phyloP scores from a whole-genome alignment of 2,888 invertebrate species.

The Drosophila lacicola region DNA sequence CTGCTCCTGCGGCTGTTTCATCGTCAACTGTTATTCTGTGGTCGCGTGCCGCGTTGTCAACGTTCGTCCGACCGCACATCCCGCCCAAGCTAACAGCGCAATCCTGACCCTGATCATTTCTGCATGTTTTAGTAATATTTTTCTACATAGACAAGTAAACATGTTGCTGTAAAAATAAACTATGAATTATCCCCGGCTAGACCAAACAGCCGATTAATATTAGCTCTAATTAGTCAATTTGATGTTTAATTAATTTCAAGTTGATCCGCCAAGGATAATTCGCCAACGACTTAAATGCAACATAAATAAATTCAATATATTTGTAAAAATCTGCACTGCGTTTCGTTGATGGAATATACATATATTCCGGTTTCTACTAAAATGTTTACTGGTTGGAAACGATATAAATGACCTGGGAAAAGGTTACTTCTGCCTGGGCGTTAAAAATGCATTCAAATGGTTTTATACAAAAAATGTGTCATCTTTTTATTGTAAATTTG shows the following conservation, averaged over 20 bases:
- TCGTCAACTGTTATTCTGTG: slow-evolving; percentile 65
- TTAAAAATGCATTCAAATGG: slow-evolving; percentile 12
- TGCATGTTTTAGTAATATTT: slow-evolving; percentile 71
- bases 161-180: slow-evolving; percentile 39
- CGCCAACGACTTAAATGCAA: slow-evolving; percentile 39
- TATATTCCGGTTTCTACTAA: neutral
- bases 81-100: slow-evolving; percentile 57
- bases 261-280: slow-evolving; percentile 14
- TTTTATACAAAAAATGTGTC: slow-evolving; percentile 61
- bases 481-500: slow-evolving; percentile 59
- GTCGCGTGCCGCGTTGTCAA: slow-evolving; percentile 37
- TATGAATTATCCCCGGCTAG: slow-evolving; percentile 26
- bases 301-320: slow-evolving; percentile 65
- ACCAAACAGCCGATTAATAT: slow-evolving; percentile 14
- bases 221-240: slow-evolving; percentile 25
- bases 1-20: slow-evolving; percentile 64
- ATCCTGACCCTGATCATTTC: slow-evolving; percentile 29
- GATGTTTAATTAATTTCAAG: slow-evolving; percentile 15
- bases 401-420: too few relatives aligned
- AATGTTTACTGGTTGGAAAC: neutral
- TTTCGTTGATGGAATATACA: neutral
- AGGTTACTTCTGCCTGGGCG: neutral
- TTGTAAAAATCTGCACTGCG: slow-evolving; percentile 41
- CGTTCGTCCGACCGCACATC: slow-evolving; percentile 26
- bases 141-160: slow-evolving; percentile 67